A percentile compares a stretch with the other conserved stretches of the same genome.
These are phyloP conservation scores for Eristalis pertinax DNA, from an alignment of 2,888 invertebrate species.

Conservation along the genomic window DNA sequence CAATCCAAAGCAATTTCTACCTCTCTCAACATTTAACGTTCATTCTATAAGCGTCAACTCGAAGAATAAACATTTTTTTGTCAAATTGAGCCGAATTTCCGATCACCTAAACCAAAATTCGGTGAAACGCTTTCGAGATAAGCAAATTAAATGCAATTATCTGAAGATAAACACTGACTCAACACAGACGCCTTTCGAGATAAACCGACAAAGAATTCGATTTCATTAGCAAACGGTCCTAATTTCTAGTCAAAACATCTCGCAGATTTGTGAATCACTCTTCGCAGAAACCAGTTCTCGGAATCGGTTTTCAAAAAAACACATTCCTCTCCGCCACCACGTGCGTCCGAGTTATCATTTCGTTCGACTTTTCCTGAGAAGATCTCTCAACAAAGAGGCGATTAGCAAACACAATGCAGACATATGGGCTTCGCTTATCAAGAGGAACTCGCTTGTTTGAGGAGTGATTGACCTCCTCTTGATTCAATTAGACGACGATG, in stretches of 20 bases:
- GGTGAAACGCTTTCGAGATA: background rate
- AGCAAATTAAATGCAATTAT: background rate
- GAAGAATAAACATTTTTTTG: no score
- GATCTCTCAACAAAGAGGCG: background rate
- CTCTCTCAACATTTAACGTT: no score
- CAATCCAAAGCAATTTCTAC: no score
- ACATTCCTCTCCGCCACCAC: background rate
- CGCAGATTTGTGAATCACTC: constrained; percentile 25
- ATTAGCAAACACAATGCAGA: background rate
- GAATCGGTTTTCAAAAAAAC: background rate
- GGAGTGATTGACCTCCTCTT: background rate
- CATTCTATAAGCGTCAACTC: no score
- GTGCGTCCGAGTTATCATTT: background rate
- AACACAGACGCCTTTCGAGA: background rate
- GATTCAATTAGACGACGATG: background rate
- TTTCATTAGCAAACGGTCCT: background rate
- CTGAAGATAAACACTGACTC: constrained; percentile 12
- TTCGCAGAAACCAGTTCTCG: background rate
- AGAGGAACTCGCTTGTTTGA: background rate
- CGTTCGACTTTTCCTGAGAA: background rate
- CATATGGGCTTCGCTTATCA: background rate
- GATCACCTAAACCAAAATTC: background rate
- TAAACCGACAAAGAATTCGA: background rate
- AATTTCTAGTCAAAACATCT: constrained; percentile 18
- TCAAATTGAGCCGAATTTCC: background rate